A percentile compares a stretch with the other conserved stretches of the same genome.
Evolutionary conservation across 2,797 vertebrate species (phyloP).

Genomic region (Myotis daubentonii): DNA sequence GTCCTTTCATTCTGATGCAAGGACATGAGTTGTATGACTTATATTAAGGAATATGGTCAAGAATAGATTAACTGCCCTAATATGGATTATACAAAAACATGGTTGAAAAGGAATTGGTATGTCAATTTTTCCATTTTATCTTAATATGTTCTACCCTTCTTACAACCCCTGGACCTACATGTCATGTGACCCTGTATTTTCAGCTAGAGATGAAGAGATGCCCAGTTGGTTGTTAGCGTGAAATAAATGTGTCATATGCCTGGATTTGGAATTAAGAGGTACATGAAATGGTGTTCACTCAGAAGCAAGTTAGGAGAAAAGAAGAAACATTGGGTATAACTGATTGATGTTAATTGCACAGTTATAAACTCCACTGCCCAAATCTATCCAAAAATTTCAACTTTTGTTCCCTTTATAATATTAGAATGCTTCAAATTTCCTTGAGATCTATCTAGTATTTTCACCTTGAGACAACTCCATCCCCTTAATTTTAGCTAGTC

Average conservation of each 20-base stretch:
- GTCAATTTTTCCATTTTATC: neutral
- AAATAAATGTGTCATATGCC: neutral
- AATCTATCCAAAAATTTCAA: neutral
- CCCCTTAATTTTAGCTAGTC: neutral
- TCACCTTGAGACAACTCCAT: neutral
- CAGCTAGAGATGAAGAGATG: neutral
- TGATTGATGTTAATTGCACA: neutral
- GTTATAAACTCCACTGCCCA: neutral
- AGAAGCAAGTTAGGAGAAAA: neutral
- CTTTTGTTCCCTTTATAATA: neutral
- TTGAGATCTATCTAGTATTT: neutral
- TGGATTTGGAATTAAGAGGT: neutral
- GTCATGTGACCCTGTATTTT: neutral
- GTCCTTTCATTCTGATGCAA: slow-evolving; percentile 12
- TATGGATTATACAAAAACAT: neutral
- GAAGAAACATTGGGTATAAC: neutral
- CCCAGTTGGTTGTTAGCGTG: neutral
- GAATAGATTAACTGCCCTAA: neutral
- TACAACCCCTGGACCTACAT: neutral
- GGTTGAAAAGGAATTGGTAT: neutral
- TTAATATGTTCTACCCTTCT: neutral
- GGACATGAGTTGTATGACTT: neutral
- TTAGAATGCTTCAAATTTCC: neutral
- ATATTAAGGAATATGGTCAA: neutral
- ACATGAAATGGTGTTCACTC: neutral